These are phyloP conservation scores for Merops nubicus DNA, from an alignment of 2,113 vertebrate species.

Conservation along the genomic window DNA sequence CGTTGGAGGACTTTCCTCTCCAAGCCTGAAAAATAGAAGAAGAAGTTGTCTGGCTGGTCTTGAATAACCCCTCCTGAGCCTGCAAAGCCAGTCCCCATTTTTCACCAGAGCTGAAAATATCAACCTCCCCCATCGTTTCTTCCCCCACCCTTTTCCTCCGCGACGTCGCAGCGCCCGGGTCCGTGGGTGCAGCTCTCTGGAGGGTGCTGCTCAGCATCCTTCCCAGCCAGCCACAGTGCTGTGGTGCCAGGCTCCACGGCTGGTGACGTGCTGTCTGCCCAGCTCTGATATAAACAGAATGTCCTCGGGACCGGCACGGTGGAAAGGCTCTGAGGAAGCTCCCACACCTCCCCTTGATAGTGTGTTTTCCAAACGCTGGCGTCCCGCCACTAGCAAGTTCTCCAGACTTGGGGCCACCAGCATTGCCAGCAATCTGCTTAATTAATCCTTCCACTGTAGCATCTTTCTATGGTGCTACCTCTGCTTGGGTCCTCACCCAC, in stretches of 20 bases:
- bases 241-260: background rate
- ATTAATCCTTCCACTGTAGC: background rate
- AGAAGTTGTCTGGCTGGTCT: background rate
- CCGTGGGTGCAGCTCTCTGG: rapidly evolving
- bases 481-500: background rate
- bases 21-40: constrained; percentile 13
- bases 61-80: background rate
- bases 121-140: background rate
- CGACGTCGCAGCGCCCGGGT: background rate
- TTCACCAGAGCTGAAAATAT: background rate
- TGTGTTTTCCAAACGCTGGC: background rate
- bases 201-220: background rate
- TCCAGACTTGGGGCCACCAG: background rate
- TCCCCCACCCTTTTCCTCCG: constrained; percentile 42
- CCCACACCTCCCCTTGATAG: constrained; percentile 9
- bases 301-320: background rate
- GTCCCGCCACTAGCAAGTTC: background rate
- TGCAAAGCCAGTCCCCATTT: background rate
- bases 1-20: constrained; percentile 39
- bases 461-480: background rate
- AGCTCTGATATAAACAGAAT: constrained; percentile 28
- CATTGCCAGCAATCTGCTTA: background rate
- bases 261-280: constrained; percentile 44
- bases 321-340: background rate
- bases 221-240: background rate